Evolutionary conservation across 2,797 vertebrate species (phyloP), one percentile per base, ranked within the genome.

Genomic region (Anguilla marmorata): DNA sequence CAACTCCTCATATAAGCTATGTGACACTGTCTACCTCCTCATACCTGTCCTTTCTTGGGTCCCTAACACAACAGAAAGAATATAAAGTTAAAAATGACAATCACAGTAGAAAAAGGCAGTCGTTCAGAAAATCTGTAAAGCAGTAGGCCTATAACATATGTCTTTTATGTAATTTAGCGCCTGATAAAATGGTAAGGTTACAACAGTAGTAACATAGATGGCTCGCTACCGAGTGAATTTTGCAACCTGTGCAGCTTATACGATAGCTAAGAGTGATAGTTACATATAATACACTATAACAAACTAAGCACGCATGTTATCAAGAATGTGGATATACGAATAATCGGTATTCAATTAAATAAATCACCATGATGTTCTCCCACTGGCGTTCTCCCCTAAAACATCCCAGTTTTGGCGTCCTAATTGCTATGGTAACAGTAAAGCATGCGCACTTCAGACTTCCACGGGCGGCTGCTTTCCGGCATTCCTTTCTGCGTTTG

Each of bases 41-140:
- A 87, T 94, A 94, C 91, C 92, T 92, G 91, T 90, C 0, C 19
- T 87, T 90, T 90, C 87, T 93, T 93, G 56, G 89, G 87, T 3
- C 90, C 83, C 92, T 94, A 91, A 88, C 72, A 87, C 86, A 52
- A 48, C 50, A 19, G 60, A 72, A n/a, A 87, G 21, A 91, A 56
- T 69, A 86, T 56, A 91, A 85, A 74, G 84, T 91, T 87, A 89
- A 21, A 89, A n/a, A 87, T 37, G 60, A 86, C 27, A 58, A 50
- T 86, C 19, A 86, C 19, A 85, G 8, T 85, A 72, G 16, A 85
- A 19, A 30, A 19, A 58, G 33, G 24, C 84, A 63, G 56, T 37
- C 84, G 30, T 9, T 37, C 30, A 30, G 21, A 85, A 82, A 21
- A 50, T 45, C 16, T n/a, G 41, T 4, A 82, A 24, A 50, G 79